Evolutionary conservation across 2,888 invertebrate genomes (phyloP).

Genomic region (Hermaeophaga mercurialis): DNA sequence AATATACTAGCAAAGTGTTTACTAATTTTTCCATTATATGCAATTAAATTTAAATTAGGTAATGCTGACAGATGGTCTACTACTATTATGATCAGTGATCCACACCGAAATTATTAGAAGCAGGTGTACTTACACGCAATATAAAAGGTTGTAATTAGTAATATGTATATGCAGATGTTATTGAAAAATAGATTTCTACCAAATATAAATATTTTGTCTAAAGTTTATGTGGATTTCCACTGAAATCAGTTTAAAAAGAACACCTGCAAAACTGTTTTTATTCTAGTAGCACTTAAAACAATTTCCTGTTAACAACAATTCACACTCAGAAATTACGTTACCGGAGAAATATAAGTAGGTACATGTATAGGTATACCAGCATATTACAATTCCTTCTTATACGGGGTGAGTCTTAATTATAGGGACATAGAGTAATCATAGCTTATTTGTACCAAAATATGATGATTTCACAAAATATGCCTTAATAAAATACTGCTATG

Average conservation of each 20-base stretch:
- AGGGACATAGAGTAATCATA: no score
- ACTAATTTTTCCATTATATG: neutral
- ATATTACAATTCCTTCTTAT: neutral
- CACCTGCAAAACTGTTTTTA: neutral
- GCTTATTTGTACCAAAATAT: no score
- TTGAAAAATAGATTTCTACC: neutral
- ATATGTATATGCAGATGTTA: constrained; percentile 4
- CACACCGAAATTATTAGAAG: neutral
- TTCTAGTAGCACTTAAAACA: neutral
- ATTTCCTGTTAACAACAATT: constrained; percentile 17
- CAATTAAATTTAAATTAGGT: constrained; percentile 9
- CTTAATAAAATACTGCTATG: no score
- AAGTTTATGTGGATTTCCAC: no score
- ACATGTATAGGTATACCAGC: no score
- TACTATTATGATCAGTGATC: no score
- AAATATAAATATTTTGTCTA: no score
- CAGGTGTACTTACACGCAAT: constrained; percentile 11
- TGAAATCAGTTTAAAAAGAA: no score
- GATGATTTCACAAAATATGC: no score
- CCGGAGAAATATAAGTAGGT: neutral
- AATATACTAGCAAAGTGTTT: neutral
- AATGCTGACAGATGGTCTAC: constrained; percentile 8
- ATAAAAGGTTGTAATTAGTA: neutral
- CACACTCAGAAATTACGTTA: constrained; percentile 10
- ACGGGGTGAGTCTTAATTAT: no score